phyloP scores from a whole-genome alignment of 2,888 invertebrate species.

The Morinoia aosen region DNA sequence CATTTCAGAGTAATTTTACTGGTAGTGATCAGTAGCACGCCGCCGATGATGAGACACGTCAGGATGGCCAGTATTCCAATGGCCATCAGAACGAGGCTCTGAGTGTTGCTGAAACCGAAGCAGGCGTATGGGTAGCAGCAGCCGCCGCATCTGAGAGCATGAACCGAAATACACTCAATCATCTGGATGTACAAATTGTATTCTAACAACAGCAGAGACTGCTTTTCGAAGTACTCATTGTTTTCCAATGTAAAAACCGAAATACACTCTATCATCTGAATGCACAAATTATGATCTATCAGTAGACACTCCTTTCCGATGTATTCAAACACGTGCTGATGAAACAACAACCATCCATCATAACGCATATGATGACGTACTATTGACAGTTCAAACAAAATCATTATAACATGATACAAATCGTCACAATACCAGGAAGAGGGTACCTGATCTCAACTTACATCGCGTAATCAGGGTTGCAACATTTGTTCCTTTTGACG shows the following conservation, averaged over 20 bases:
- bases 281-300: no score
- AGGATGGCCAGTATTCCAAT: constrained; percentile 7
- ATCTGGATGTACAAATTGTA: not conserved
- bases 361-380: no score
- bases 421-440: not conserved
- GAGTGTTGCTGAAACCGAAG: constrained; percentile 36
- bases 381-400: not conserved
- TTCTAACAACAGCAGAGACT: not conserved
- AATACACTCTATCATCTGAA: no score
- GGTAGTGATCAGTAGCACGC: not conserved
- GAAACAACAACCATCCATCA: not conserved
- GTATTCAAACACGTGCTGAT: not conserved
- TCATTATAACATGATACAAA: not conserved
- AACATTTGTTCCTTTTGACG: constrained; percentile 19
- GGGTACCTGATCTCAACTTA: not conserved
- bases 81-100: constrained; percentile 39
- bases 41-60: constrained; percentile 2
- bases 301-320: no score
- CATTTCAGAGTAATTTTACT: not conserved
- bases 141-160: not conserved
- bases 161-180: not conserved
- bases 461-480: constrained; percentile 49
- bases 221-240: not conserved
- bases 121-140: constrained; percentile 49
- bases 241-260: no score